Percentiles rank a stretch among this genome's conserved stretches.
These are phyloP conservation scores for Rhinophrynus dorsalis DNA, from an alignment of 2,797 vertebrate species.

Conservation along the genomic window DNA sequence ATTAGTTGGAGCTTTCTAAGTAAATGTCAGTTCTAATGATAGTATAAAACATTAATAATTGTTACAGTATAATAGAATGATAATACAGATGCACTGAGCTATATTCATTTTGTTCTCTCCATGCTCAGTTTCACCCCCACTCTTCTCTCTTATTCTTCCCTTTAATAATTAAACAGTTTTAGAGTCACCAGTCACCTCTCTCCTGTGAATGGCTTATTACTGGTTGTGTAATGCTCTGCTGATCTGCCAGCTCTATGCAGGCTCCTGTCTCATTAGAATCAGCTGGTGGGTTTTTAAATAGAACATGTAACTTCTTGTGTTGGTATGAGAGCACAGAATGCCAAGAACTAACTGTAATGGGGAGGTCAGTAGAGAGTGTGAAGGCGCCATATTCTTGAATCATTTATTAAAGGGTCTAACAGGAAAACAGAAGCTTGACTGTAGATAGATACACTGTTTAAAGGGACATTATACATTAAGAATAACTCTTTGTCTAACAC, in stretches of 20 bases:
- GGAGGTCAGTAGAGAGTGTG: neutral
- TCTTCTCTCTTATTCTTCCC: neutral
- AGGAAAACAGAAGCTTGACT: neutral
- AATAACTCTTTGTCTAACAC: too few relatives aligned
- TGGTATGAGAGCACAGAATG: neutral
- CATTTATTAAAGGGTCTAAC: neutral
- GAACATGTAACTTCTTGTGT: neutral
- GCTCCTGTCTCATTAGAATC: constrained; percentile 29
- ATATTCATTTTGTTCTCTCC: neutral
- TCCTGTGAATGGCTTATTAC: constrained; percentile 16
- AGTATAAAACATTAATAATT: too few relatives aligned
- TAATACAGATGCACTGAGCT: too few relatives aligned
- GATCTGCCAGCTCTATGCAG: constrained; percentile 4
- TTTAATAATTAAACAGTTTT: constrained; percentile 31
- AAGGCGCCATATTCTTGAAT: neutral
- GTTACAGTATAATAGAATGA: too few relatives aligned
- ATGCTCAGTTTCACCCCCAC: neutral
- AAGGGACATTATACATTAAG: too few relatives aligned
- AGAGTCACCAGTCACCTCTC: constrained; percentile 15
- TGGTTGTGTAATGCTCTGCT: constrained; percentile 21
- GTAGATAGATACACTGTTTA: neutral
- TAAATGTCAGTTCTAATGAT: too few relatives aligned
- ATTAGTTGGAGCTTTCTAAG: too few relatives aligned
- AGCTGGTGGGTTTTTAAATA: neutral
- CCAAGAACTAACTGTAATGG: neutral